A percentile compares a stretch with the other conserved stretches of the same genome.
Evolutionary conservation across 2,888 invertebrate genomes (phyloP).

Genomic region (Drosophila nr. perissopoda): DNA sequence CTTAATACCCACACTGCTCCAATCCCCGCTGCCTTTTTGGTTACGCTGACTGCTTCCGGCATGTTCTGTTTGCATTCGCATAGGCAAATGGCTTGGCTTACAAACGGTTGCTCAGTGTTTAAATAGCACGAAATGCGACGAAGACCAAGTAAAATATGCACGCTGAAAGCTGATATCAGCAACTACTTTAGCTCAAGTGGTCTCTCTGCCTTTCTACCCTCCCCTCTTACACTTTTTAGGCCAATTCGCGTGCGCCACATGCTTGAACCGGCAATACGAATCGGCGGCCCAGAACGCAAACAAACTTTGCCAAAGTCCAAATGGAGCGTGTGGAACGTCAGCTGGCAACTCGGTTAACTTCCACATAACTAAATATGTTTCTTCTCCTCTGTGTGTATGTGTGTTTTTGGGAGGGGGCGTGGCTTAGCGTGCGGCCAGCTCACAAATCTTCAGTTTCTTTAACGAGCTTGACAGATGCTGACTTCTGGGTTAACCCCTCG

Average conservation of each 20-base stretch:
- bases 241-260: slow-evolving; percentile 66
- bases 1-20: slow-evolving; percentile 2
- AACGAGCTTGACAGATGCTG: slow-evolving; percentile 68
- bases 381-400: slow-evolving; percentile 3
- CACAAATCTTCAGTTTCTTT: slow-evolving; percentile 38
- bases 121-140: slow-evolving; percentile 50
- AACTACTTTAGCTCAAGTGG: slow-evolving; percentile 59
- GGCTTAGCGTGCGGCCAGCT: slow-evolving; percentile 27
- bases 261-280: slow-evolving; percentile 42
- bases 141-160: slow-evolving; percentile 16
- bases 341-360: slow-evolving; percentile 51
- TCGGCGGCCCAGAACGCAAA: slow-evolving; percentile 49
- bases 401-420: slow-evolving; percentile 23
- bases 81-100: slow-evolving; percentile 44
- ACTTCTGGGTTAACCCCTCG: slow-evolving; percentile 51
- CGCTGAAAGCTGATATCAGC: slow-evolving; percentile 77
- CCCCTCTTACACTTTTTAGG: slow-evolving; percentile 11
- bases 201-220: slow-evolving; percentile 1
- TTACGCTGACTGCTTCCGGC: slow-evolving; percentile 34
- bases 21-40: background rate
- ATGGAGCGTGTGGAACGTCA: slow-evolving; percentile 73
- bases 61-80: slow-evolving; percentile 53
- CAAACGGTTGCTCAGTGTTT: slow-evolving; percentile 55
- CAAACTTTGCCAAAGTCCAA: slow-evolving; percentile 69
- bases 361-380: slow-evolving; percentile 21